phyloP scores from a whole-genome alignment of 1,140 invertebrate species.

The Hestina assimilis region DNA sequence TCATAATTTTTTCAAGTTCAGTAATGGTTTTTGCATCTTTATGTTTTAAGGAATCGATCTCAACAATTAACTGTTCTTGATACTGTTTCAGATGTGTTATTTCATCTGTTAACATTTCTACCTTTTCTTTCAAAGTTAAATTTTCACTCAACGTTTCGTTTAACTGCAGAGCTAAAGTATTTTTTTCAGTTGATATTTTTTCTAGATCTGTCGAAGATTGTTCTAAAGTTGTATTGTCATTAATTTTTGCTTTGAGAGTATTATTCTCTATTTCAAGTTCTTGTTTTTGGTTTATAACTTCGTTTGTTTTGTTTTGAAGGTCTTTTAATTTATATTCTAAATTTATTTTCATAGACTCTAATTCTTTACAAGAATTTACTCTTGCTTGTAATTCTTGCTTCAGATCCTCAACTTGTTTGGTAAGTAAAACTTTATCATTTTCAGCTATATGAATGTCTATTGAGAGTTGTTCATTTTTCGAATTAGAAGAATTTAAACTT shows the following conservation, averaged over 20 bases:
- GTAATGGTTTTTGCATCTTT: constrained; percentile 19
- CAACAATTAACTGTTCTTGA: constrained; percentile 32
- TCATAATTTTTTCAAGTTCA: constrained; percentile 39
- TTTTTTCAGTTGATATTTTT: constrained; percentile 32
- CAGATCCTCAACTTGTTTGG: constrained; percentile 64
- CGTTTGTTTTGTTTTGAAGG: constrained; percentile 43
- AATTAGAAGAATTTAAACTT: constrained; percentile 46
- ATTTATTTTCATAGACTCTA: constrained; percentile 39
- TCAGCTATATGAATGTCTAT: constrained; percentile 71
- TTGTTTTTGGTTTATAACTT: constrained; percentile 46
- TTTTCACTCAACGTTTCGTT: constrained; percentile 40
- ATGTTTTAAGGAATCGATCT: constrained; percentile 27
- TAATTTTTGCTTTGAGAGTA: constrained; percentile 45
- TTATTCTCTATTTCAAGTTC: constrained; percentile 44
- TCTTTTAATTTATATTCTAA: constrained; percentile 53
- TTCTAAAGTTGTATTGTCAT: constrained; percentile 33
- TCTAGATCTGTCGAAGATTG: constrained; percentile 29
- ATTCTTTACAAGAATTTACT: constrained; percentile 39
- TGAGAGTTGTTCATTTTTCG: constrained; percentile 67
- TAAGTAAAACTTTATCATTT: constrained; percentile 73
- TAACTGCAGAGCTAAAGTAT: constrained; percentile 27
- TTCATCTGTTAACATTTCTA: constrained; percentile 34
- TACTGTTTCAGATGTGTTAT: constrained; percentile 33
- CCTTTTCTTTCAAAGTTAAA: constrained; percentile 31
- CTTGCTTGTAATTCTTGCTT: constrained; percentile 44